Percentiles rank a stretch among this genome's conserved stretches.
Evolutionary conservation across 2,888 invertebrate genomes (phyloP).

Genomic region (Diarsia dahlii): DNA sequence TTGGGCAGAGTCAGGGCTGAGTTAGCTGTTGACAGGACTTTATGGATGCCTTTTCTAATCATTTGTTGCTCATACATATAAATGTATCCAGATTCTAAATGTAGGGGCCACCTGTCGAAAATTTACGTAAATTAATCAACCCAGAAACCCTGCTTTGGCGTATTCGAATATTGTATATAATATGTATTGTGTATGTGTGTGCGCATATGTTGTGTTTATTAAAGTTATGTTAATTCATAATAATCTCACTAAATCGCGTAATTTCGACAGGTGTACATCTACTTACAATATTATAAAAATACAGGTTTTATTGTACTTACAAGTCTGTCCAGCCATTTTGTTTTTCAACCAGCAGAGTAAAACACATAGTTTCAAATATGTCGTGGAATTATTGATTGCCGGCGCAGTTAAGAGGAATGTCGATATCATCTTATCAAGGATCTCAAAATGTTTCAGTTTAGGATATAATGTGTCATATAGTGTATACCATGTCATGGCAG

Average conservation of each 20-base stretch:
- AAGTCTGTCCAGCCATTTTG: constrained; percentile 63
- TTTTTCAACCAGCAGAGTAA: constrained; percentile 71
- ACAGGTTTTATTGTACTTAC: constrained; percentile 70
- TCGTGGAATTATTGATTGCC: constrained; percentile 42
- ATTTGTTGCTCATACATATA: constrained; percentile 72
- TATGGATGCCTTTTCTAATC: constrained; percentile 86
- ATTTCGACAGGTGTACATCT: neutral
- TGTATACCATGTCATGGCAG: constrained; percentile 75
- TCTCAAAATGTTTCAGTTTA: constrained; percentile 58
- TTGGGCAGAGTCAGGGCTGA: constrained; percentile 77
- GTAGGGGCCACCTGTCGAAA: constrained; percentile 12
- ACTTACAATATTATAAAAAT: neutral
- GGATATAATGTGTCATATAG: constrained; percentile 67
- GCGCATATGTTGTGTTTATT: no score
- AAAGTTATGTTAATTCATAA: neutral
- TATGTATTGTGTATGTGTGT: no score
- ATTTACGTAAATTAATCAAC: neutral
- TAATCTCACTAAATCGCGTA: no score
- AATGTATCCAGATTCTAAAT: neutral
- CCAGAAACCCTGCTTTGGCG: neutral
- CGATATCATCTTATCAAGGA: constrained; percentile 63
- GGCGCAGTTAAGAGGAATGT: constrained; percentile 37
- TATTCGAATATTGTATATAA: neutral
- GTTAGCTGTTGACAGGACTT: constrained; percentile 72
- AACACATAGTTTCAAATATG: constrained; percentile 71